These are phyloP conservation scores for Zaprionus camerounensis DNA, from an alignment of 1,140 invertebrate genomes.

Conservation along the genomic window DNA sequence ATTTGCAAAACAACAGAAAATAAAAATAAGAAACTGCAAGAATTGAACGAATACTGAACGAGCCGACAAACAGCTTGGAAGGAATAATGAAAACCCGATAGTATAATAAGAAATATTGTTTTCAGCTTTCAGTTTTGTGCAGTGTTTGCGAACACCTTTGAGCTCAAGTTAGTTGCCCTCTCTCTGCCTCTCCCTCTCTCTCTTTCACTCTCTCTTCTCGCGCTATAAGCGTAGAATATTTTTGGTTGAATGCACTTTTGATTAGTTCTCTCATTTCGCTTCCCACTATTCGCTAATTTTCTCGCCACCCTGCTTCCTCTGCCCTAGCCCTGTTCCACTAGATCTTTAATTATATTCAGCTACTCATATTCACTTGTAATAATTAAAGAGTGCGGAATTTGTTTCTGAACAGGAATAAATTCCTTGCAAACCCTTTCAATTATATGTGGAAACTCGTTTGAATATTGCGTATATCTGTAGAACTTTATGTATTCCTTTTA, in stretches of 20 bases:
- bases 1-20: constrained; percentile 23
- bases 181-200: neutral
- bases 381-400: neutral
- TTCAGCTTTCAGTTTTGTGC: constrained; percentile 5
- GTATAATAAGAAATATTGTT: constrained; percentile 11
- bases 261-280: constrained; percentile 41
- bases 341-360: neutral
- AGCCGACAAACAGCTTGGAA: constrained; percentile 1
- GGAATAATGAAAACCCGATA: constrained; percentile 1
- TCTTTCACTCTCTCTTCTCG: constrained; percentile 8
- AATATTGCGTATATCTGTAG: too few relatives aligned
- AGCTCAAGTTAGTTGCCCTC: too few relatives aligned
- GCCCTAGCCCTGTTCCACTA: constrained; percentile 1
- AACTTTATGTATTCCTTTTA: constrained; percentile 24
- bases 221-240: constrained; percentile 34
- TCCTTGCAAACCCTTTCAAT: neutral
- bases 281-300: constrained; percentile 2
- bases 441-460: neutral
- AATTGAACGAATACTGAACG: neutral
- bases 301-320: neutral
- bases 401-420: neutral
- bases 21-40: constrained; percentile 5
- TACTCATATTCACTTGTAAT: neutral
- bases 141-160: neutral
- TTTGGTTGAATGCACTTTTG: constrained; percentile 79